Conservation (phyloP, 2,888 invertebrate species). For the Apodemia duryi region DNA sequence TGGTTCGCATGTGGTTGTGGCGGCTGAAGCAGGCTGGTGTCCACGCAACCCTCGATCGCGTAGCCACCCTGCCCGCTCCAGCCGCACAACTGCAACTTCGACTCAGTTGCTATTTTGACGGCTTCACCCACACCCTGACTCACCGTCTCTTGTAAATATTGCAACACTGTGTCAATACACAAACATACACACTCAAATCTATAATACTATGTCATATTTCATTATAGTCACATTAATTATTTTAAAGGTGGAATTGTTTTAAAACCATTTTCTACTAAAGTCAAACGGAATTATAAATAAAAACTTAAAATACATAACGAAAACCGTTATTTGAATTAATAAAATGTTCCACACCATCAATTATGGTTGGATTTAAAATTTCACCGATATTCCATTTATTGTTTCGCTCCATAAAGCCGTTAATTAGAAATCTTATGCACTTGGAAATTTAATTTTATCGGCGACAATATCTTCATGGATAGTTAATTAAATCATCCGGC, state of each 20-base stretch:
- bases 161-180: constrained; percentile 23
- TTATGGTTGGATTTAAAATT: background rate
- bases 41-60: constrained; percentile 86
- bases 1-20: constrained; percentile 88
- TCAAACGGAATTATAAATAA: background rate
- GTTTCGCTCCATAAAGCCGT: constrained; percentile 17
- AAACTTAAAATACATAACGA: background rate
- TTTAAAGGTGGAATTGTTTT: background rate
- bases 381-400: constrained; percentile 1
- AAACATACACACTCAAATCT: constrained; percentile 31
- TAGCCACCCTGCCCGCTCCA: constrained; percentile 68
- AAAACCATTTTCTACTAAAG: background rate
- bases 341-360: constrained; percentile 4
- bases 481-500: constrained; percentile 23
- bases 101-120: constrained; percentile 74
- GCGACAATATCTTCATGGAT: constrained; percentile 24
- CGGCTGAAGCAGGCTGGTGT: constrained; percentile 85
- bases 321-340: background rate
- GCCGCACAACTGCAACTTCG: constrained; percentile 70
- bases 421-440: constrained; percentile 18
- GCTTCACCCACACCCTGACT: constrained; percentile 40
- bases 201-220: constrained; percentile 19
- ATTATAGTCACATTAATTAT: constrained; percentile 3
- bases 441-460: constrained; percentile 21
- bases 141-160: constrained; percentile 19